Evolutionary conservation across 2,797 vertebrate genomes (phyloP), one percentile per base, ranked within the genome.

Genomic region (Nyctibius grandis): DNA sequence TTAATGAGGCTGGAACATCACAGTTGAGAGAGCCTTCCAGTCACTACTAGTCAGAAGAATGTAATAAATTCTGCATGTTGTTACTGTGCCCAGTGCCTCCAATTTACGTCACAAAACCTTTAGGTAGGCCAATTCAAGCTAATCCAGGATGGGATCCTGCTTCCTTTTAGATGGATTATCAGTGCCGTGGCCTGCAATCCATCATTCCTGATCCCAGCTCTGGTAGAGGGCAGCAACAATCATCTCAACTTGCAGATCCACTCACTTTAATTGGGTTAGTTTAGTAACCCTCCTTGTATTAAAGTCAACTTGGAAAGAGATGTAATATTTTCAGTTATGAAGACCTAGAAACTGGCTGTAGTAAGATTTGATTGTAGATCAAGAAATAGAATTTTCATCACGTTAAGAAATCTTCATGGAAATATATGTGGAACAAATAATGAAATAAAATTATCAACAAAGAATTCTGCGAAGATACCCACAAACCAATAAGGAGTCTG

Each of bases 1-100:
- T 98, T 98, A 98, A 98, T 97, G 98, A 98, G 97, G 83, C 91
- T 93, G 50, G 67, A 95, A 94, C 75, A 33, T 97, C 94, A 97
- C 89, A 96, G 95, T 8, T 22, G 31, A 97, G 31, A 97, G 95
- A 95, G 96, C 93, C 94, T 97, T 96, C 92, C 95, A 94, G 82
- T 94, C 93, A 94, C 95, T 91, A 65, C 83, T 33, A 98, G 92
- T 92, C 85, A 96, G 92, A 95, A 95, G 84, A 96, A 63, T 92
- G 88, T 95, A 96, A 96, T 89, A 91, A 93, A 96, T 95, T 97
- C 88, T 95, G 76, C 91, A 91, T 89, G 74, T 93, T 97, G 80
- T 95, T 97, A 67, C 92, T 89, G 59, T 94, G 92, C 95, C 96
- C 93, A 96, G 92, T 95, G 95, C 94, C 69, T 96, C 91, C 91